Evolutionary conservation across 1,140 invertebrate species (phyloP).

Genomic region (Acromyrmex heyeri): DNA sequence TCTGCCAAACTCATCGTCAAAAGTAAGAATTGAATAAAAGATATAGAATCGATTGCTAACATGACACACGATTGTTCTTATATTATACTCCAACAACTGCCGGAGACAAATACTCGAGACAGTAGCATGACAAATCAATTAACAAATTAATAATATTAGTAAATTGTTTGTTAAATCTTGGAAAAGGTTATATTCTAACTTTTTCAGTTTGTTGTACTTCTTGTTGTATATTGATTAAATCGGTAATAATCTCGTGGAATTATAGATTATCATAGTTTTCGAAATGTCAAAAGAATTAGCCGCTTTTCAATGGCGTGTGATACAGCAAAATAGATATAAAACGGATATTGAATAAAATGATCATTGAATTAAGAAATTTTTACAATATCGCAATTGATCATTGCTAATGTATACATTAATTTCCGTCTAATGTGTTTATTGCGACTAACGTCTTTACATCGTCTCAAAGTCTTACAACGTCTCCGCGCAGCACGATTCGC

Average conservation of each 20-base stretch:
- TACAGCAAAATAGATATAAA: background rate
- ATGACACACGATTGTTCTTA: conserved; percentile 72
- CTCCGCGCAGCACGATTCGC: conserved; percentile 42
- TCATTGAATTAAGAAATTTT: conserved; percentile 1
- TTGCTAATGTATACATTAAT: conserved; percentile 17
- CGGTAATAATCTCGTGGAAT: background rate
- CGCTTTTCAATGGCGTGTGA: background rate
- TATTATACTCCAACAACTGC: conserved; percentile 60
- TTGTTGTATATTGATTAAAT: background rate
- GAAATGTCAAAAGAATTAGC: background rate
- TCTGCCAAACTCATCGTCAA: conserved; percentile 97
- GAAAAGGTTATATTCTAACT: conserved; percentile 35
- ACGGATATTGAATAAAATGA: background rate
- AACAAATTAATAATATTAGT: conserved; percentile 31
- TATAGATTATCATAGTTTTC: background rate
- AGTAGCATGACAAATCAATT: conserved; percentile 48
- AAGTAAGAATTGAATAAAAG: conserved; percentile 96
- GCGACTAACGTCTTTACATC: conserved; percentile 28
- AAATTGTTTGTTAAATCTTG: conserved; percentile 15
- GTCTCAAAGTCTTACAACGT: conserved; percentile 35
- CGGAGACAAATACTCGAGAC: conserved; percentile 49
- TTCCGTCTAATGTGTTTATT: background rate
- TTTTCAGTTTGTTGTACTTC: background rate
- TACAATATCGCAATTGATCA: conserved; percentile 10
- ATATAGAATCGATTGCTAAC: conserved; percentile 80